These are phyloP conservation scores for Coreius guichenoti DNA, from an alignment of 2,797 vertebrate species.

Conservation along the genomic window DNA sequence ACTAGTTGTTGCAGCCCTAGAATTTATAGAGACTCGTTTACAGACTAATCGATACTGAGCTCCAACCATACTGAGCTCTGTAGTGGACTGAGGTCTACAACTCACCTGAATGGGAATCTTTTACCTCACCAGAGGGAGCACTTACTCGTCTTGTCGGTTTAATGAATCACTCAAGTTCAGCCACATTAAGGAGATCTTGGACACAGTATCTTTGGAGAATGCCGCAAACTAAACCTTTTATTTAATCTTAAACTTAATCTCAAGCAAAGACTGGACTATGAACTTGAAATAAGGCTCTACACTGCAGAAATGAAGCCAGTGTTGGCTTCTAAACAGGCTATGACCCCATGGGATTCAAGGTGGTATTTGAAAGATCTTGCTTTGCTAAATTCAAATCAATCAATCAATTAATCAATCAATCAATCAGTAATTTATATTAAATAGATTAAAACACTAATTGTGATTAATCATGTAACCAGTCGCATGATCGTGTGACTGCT, in stretches of 20 bases:
- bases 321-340: not conserved
- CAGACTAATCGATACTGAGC: too few species aligned
- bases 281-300: not conserved
- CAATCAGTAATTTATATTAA: not conserved
- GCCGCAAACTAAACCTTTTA: constrained; percentile 18
- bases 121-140: constrained; percentile 62
- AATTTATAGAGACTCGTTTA: constrained; percentile 69
- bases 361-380: not conserved
- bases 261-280: not conserved
- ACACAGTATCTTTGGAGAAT: constrained; percentile 18
- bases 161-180: constrained; percentile 59
- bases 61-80: too few species aligned
- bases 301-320: not conserved
- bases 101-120: constrained; percentile 63
- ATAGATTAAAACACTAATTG: not conserved
- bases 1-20: too few species aligned
- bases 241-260: too few species aligned
- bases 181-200: constrained; percentile 26
- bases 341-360: not conserved
- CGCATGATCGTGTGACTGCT: not conserved
- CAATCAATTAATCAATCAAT: too few species aligned
- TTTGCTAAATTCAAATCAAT: not conserved
- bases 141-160: constrained; percentile 59
- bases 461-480: not conserved
- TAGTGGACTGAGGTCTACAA: constrained; percentile 54